Conservation (phyloP, 2,797 vertebrate species). For the Hozukius guyotensis region DNA sequence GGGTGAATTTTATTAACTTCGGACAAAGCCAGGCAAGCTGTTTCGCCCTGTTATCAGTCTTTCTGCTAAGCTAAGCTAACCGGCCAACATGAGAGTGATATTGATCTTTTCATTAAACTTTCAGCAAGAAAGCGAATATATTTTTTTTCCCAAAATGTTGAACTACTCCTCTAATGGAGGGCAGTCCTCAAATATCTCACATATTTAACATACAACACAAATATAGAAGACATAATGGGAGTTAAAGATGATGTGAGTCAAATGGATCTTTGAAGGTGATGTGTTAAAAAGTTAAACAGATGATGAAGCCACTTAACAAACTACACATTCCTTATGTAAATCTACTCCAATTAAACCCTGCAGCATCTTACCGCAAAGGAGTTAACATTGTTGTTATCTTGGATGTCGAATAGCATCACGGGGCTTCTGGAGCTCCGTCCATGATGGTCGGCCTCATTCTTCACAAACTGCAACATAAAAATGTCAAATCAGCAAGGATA, state of each 20-base stretch:
- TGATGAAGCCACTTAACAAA: constrained; percentile 12
- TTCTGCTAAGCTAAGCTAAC: constrained; percentile 8
- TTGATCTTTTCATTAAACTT: neutral
- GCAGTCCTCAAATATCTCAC: neutral
- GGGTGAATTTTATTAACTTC: neutral
- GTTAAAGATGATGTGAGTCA: constrained; percentile 36
- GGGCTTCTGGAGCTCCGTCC: constrained; percentile 84
- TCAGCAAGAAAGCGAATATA: neutral
- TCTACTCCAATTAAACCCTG: neutral
- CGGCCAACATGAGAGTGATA: neutral
- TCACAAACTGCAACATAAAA: constrained; percentile 77
- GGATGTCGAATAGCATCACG: constrained; percentile 83
- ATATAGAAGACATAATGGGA: neutral
- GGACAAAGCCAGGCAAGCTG: neutral
- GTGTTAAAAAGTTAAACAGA: constrained; percentile 24
- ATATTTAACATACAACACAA: neutral
- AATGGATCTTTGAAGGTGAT: constrained; percentile 17
- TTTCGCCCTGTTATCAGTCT: neutral
- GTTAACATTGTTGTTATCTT: constrained; percentile 87
- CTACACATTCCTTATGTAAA: neutral
- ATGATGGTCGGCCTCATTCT: constrained; percentile 79
- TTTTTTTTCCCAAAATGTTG: neutral
- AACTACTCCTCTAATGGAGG: constrained; percentile 4
- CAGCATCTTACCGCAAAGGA: constrained; percentile 83
- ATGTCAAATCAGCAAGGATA: neutral